Evolutionary conservation across 2,113 vertebrate genomes (phyloP).

Genomic region (Procavia capensis): DNA sequence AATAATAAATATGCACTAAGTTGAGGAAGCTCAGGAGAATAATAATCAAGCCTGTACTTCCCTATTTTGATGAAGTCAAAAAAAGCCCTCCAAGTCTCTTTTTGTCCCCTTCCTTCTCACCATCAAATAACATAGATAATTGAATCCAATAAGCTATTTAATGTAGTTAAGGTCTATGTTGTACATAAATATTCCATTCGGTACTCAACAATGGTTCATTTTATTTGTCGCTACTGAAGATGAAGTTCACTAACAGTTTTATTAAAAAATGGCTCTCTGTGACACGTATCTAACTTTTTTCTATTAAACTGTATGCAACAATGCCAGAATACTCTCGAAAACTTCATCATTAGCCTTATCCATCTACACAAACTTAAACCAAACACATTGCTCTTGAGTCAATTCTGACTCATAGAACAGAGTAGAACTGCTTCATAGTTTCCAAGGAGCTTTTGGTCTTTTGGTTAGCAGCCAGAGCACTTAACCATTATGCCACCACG

Average conservation of each 20-base stretch:
- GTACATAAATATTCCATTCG: background rate
- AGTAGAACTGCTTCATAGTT: no score
- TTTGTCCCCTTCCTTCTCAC: background rate
- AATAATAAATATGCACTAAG: background rate
- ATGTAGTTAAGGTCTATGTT: background rate
- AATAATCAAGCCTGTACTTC: background rate
- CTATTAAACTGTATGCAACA: background rate
- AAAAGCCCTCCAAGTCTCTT: background rate
- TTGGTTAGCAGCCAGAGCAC: no score
- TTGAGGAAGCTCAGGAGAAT: background rate
- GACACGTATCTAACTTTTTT: background rate
- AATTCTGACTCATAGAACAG: no score
- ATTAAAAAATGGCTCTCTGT: background rate
- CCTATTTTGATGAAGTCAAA: background rate
- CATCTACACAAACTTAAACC: no score
- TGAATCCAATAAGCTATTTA: background rate
- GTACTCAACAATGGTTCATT: background rate
- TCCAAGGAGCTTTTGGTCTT: no score
- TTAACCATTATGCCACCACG: no score
- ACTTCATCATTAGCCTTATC: background rate
- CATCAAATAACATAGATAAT: background rate
- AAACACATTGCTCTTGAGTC: no score
- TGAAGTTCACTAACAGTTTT: background rate
- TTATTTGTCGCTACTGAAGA: background rate
- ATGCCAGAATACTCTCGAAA: background rate